Base-by-base conservation (phyloP, 2,113 vertebrate genomes). In the Ranitomeya variabilis region DNA sequence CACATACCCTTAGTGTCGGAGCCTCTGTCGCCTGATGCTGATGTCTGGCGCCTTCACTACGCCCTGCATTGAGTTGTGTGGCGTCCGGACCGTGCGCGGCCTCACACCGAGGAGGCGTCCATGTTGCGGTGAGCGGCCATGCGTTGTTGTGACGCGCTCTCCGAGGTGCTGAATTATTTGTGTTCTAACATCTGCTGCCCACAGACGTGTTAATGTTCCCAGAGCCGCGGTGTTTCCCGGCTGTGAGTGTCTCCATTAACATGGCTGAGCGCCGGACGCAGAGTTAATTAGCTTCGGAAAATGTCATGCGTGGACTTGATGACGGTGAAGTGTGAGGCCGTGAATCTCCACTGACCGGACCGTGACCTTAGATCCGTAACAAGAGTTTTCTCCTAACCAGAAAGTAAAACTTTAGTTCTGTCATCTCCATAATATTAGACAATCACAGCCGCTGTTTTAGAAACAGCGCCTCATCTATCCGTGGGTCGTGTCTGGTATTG, bases 81-180 rank as follows among this genome's bases (percentile, higher is more conserved):
- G 0, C 9, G 31, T 74, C 71, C 37, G 23, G 71, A 73, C 26
- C n/a, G 4, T 16, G 13, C 3, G n/a, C n/a, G 13, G 52, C 78
- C 2, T 23, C 78, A 57, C 26, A 4, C 78, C 7, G 54, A 26
- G 78, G 54, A 26, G 78, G 7, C 54, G 15, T 80, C 55, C 51
- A 57, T 57, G 52, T 23, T 23, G 0, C 21, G 52, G n/a, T 54
- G 77, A 54, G 51, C 45, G 51, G 7, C 12, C 19, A 54, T 54
- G 76, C 76, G 16, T 57, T 54, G 51, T 14, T 19, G 26, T 31
- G 79, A 60, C 15, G 5, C 6, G 77, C 76, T 80, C 59, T 51
- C 69, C 86, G 11, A 54, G 81, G 62, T 67, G 37, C 81, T 83
- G 62, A 83, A 83, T 83, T 83, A 67, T 83, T 83, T 67, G 81